phyloP scores from a whole-genome alignment of 2,113 vertebrate species.

The Galemys pyrenaicus region DNA sequence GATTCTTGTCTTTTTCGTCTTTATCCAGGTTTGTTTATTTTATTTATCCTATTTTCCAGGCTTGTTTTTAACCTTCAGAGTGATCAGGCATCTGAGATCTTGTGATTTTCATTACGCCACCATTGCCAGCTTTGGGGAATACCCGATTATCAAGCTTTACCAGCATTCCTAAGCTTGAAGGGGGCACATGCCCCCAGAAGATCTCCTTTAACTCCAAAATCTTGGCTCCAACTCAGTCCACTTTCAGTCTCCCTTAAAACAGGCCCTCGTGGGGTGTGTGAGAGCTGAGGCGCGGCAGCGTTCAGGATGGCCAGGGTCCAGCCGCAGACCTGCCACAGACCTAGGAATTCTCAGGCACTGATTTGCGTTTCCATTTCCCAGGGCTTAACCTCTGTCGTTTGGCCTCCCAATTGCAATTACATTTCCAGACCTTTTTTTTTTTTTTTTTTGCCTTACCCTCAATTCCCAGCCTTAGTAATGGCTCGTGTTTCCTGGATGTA shows the following conservation, averaged over 20 bases:
- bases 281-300: background rate
- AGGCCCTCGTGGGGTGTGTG: background rate
- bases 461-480: constrained; percentile 79
- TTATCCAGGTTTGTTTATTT: background rate
- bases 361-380: constrained; percentile 76
- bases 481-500: constrained; percentile 78
- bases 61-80: constrained; percentile 20
- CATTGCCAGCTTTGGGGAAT: background rate
- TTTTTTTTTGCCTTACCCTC: constrained; percentile 63
- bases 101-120: background rate
- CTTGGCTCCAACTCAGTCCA: constrained; percentile 22
- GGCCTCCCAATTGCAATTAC: constrained; percentile 78
- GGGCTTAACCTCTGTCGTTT: constrained; percentile 75
- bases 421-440: constrained; percentile 69
- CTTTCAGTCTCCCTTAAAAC: constrained; percentile 36
- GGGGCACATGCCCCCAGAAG: background rate
- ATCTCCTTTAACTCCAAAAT: background rate
- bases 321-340: constrained; percentile 49
- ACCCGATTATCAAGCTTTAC: background rate
- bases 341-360: constrained; percentile 69
- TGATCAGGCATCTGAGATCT: background rate
- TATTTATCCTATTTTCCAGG: background rate
- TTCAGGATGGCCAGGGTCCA: constrained; percentile 46
- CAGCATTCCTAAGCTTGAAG: background rate
- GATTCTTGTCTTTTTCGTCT: background rate